Base-by-base conservation (phyloP, 1,140 invertebrate genomes). In the Leptinotarsa texana region DNA sequence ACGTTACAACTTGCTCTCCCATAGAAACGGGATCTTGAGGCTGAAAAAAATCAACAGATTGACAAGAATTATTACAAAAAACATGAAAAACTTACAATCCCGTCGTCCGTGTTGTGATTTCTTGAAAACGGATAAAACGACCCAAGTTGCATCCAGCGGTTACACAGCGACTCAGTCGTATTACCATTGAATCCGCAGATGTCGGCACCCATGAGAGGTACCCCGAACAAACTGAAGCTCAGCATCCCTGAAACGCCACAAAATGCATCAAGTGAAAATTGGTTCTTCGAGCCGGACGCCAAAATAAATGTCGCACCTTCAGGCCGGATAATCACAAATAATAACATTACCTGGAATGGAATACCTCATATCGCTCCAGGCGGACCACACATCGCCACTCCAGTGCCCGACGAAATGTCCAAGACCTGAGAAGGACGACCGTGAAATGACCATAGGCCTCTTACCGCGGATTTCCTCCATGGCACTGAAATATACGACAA, bases 361-460 rank as follows among this genome's bases (percentile, higher is more conserved):
- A 82, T 88, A 88, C 71, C 85, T 84, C 87, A 93, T 87, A 81
- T 90, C 88, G 75, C 90, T 88, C 93, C 93, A 95, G 74, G 87
- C 86, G 47, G 93, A 93, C 78, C 82, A 87, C 68, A 93, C 89
- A 86, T 96, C 94, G 0, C 96, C 96, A 75, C 93, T 93, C 97
- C 97, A 98, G 86, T 97, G 95, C 13, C 94, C 95, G n/a, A 91
- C 90, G 85, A 91, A 96, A 73, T 88, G 87, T 18, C 96, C 96
- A 75, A 91, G 89, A 6, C 95, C 93, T 57, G 93, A 86, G 86
- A 93, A 97, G 1, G 94, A 92, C 1, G 95, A 93, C 66, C 96
- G 88, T 0, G 93, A 93, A 71, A 98, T 93, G 33, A 97, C 89
- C 81, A 98, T 92, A 17, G 94, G 92, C 74, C 95, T 88, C 80